phyloP scores from a whole-genome alignment of 2,888 invertebrate genomes.

The Acanthococcus lagerstroemiae region DNA sequence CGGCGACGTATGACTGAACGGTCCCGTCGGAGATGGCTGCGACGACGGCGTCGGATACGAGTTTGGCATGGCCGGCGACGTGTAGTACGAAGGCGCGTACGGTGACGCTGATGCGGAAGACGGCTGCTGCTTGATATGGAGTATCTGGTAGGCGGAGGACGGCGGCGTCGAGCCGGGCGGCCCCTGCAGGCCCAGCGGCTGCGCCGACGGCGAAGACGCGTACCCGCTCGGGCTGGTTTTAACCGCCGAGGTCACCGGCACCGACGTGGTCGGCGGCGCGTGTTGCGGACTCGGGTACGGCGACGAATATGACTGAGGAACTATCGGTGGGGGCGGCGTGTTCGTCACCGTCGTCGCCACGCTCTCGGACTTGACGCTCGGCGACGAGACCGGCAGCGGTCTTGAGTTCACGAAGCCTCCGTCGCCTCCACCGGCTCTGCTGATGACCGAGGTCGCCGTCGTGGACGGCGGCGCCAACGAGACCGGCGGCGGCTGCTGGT shows the following conservation, averaged over 20 bases:
- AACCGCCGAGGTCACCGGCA: neutral
- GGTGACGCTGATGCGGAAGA: neutral
- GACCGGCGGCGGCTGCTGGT: neutral
- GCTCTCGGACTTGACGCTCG: neutral
- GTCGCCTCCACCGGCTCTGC: neutral
- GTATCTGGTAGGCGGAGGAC: neutral
- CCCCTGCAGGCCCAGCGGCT: neutral
- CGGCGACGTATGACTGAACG: neutral
- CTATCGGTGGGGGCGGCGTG: neutral
- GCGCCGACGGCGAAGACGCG: neutral
- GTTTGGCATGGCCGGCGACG: neutral
- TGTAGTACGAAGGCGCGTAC: neutral
- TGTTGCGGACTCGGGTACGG: neutral
- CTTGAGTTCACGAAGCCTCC: neutral
- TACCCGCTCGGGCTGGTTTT: neutral
- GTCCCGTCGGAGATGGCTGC: neutral
- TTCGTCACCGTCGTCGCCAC: neutral
- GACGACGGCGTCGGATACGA: conserved; percentile 8
- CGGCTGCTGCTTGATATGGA: conserved; percentile 14
- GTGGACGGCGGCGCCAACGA: neutral
- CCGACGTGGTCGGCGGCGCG: neutral
- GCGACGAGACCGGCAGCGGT: conserved; percentile 8
- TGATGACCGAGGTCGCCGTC: neutral
- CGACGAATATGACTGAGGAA: neutral
- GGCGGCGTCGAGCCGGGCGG: neutral